Percentiles rank a stretch among this genome's conserved stretches.
Conservation (phyloP, 2,113 vertebrate species). For the Aldabrachelys gigantea region DNA sequence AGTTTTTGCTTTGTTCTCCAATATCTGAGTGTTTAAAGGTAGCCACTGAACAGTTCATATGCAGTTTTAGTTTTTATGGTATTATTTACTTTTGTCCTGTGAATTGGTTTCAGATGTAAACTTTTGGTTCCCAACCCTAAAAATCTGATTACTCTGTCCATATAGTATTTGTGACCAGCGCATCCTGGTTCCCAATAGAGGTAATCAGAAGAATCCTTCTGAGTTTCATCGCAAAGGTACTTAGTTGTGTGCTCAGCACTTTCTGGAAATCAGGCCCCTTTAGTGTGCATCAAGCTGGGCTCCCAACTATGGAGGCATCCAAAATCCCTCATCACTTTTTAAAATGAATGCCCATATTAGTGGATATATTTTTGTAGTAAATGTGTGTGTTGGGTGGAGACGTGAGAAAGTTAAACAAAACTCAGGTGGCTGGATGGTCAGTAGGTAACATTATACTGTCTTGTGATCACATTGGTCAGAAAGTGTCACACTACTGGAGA, state of each 20-base stretch:
- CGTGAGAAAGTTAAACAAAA: background rate
- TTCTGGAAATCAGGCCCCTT: background rate
- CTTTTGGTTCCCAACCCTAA: background rate
- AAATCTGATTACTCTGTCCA: background rate
- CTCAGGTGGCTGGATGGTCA: background rate
- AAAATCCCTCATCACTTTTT: background rate
- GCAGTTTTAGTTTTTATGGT: background rate
- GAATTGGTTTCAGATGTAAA: background rate
- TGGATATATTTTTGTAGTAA: background rate
- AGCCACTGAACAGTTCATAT: background rate
- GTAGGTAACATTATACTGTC: background rate
- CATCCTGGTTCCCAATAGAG: background rate
- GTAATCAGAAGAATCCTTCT: background rate
- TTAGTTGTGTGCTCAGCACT: background rate
- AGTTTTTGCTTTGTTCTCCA: slow-evolving; percentile 14
- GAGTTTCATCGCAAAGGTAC: background rate
- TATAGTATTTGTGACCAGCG: background rate
- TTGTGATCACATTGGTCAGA: background rate
- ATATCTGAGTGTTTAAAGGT: background rate
- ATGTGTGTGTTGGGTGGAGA: background rate
- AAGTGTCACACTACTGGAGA: background rate
- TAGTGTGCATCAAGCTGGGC: background rate
- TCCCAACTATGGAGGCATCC: slow-evolving; percentile 6
- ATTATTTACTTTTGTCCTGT: background rate
- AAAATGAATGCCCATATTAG: background rate